Evolutionary conservation across 1,140 invertebrate genomes (phyloP), one percentile per base, ranked within the genome.

Genomic region (Notospermus geniculatus): DNA sequence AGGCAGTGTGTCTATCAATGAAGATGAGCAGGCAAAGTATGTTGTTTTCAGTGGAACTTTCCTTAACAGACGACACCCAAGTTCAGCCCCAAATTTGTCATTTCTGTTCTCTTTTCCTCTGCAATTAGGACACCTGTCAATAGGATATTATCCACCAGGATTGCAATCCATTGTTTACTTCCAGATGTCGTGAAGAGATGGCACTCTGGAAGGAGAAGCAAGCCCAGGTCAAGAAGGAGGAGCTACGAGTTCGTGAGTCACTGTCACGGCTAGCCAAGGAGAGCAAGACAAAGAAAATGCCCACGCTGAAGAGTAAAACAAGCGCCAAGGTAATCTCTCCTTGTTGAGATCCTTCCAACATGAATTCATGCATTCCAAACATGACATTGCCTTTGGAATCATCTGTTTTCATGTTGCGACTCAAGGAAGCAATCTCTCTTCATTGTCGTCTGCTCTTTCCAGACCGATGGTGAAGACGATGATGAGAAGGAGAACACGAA

Each of bases 181-280:
- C 1, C 36, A 78, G 75, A 43, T 76, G 70, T 9, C 64, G 76
- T 17, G 71, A 77, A 63, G 69, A 76, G 53, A 76, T 79, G 1
- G 70, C 67, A 1, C 23, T 73, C n/a, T 78, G 73, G 76, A 72
- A 76, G 58, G 78, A 79, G 57, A 76, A 73, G 60, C 72, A 77
- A 63, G 63, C 66, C 9, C 78, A 79, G 60, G 74, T 80, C n/a
- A 66, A 65, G 1, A 69, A 68, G 43, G 76, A 80, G 56, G 78
- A 80, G 61, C 60, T 68, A 59, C 61, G 73, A 46, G 66, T 74
- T 0, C 72, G 73, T 43, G 75, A 71, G 36, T 65, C 75, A 5
- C 66, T 78, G 43, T 62, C 65, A 17, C 63, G 67, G 56, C 59
- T 73, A 15, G 67, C 64, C 0, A 55, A 64, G 5, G 71, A 70